Base-by-base conservation (phyloP, 2,113 vertebrate genomes). In the Seriola dumerili region DNA sequence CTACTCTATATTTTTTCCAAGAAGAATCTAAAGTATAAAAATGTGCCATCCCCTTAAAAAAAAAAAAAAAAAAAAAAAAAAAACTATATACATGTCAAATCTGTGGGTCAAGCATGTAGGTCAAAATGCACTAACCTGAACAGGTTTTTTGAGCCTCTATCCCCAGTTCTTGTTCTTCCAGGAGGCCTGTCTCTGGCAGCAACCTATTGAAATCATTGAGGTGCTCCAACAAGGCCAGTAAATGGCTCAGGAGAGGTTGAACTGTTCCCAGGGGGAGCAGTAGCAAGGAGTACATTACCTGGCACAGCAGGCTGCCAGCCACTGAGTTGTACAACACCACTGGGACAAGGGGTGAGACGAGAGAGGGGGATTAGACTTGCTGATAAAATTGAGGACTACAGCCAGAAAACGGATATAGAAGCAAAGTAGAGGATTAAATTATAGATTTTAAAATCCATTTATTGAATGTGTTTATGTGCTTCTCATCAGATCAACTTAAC, bases 271-370 rank as follows among this genome's bases (percentile, higher is more conserved):
- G 91, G 8, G 96, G 94, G 85, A 96, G 85, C 88, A 96, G 92
- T 78, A 96, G 92, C 70, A 96, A 83, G n/a, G 95, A 96, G 81
- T 96, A 96, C 72, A 95, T 93, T 55, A 96, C 91, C 86, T 96
- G 96, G 84, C 95, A 96, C 81, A 96, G 89, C 62, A 96, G 89
- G 83, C 93, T 95, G 76, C 96, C 96, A 40, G 95, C 94, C 44
- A 95, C 91, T 0, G 96, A 96, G 81, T 92, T 92, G 77, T 94
- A 95, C 84, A 96, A 80, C 89, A 96, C 95, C 78, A 65, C 96
- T 96, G 76, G 46, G 82, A 82, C 40, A 62, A 57, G 58, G 84
- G 32, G 42, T 5, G 71, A 83, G 67, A 87, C 0, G 10, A 83
- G 59, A 70, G 54, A 63, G 59, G 23, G 6, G 25, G n/a, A 57